Evolutionary conservation across 2,888 invertebrate species (phyloP), one percentile per base, ranked within the genome.

Genomic region (Hemistola chrysoprasaria): DNA sequence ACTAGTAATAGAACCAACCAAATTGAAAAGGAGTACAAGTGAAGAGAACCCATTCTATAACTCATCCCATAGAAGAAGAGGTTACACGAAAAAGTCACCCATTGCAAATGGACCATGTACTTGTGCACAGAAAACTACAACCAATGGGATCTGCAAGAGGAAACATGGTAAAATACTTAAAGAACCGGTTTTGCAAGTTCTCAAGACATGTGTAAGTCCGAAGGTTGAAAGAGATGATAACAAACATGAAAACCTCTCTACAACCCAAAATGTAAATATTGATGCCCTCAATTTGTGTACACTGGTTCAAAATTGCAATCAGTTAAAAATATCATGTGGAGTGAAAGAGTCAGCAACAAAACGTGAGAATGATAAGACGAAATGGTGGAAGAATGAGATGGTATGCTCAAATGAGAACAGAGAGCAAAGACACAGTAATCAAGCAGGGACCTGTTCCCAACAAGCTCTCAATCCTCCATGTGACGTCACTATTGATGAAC

Each of bases 401-500:
- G 44, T 57, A 47, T 50, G 53, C 50, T 43, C 59, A 29, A 67
- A 51, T 50, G 69, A 64, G 27, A 47, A 47, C 22, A 75, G 50
- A 54, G 76, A 78, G 39, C 42, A 59, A 11, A 51, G 61, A 28
- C 80, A 77, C 8, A 74, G 61, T 39, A 77, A 61, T 50, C 68
- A 76, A 36, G 51, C 76, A 6, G 76, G 81, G 10, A 90, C 92
- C 32, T 97, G 97, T 77, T 96, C 97, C 0, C 94, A 95, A 61
- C 95, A 97, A 75, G 95, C 94, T 2, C 85, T 91, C 8, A 91
- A 92, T 43, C 92, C 93, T 27, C 91, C 93, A 1, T 94, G 94
- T 82, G 97, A 98, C 90, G 93, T 97, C 34, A 97, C 96, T 29
- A 97, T 97, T 62, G 97, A 97, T 78, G 98, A 98, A 86, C 90